phyloP scores from a whole-genome alignment of 1,140 invertebrate genomes.

The Sinonovacula constricta region DNA sequence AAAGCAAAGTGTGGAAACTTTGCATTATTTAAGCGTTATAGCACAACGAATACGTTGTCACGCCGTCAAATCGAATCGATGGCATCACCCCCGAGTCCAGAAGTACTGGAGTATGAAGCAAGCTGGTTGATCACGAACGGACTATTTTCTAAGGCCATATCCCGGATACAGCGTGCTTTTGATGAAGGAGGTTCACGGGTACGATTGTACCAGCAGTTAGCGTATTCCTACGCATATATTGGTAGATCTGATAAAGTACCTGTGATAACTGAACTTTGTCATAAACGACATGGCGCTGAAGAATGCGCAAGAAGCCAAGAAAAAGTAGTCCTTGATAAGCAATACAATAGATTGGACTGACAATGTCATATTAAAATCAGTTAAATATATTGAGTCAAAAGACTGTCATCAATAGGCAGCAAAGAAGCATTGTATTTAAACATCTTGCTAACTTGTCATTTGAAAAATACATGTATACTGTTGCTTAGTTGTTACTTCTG shows the following conservation, averaged over 20 bases:
- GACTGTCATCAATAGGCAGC: no score
- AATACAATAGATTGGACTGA: conserved; percentile 31
- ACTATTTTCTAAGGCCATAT: conserved; percentile 40
- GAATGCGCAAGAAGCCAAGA: conserved; percentile 47
- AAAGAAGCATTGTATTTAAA: no score
- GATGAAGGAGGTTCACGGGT: conserved; percentile 29
- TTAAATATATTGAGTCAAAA: no score
- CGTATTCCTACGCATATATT: conserved; percentile 41
- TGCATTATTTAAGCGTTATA: no score
- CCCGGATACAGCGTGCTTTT: conserved; percentile 37
- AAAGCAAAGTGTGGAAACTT: no score
- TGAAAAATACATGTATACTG: no score
- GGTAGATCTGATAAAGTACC: conserved; percentile 19
- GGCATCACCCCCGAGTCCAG: no score
- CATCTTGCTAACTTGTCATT: no score
- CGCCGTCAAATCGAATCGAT: no score
- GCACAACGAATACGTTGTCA: no score
- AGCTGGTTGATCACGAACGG: conserved; percentile 55
- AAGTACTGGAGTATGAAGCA: conserved; percentile 57
- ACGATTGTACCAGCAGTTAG: conserved; percentile 52
- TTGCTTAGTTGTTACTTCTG: no score
- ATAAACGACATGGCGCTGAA: conserved; percentile 26
- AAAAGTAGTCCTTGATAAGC: conserved; percentile 48
- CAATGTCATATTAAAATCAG: no score
- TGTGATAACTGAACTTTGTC: conserved; percentile 42